Base-by-base conservation (phyloP, 2,113 vertebrate species). In the Platysternon megacephalum region DNA sequence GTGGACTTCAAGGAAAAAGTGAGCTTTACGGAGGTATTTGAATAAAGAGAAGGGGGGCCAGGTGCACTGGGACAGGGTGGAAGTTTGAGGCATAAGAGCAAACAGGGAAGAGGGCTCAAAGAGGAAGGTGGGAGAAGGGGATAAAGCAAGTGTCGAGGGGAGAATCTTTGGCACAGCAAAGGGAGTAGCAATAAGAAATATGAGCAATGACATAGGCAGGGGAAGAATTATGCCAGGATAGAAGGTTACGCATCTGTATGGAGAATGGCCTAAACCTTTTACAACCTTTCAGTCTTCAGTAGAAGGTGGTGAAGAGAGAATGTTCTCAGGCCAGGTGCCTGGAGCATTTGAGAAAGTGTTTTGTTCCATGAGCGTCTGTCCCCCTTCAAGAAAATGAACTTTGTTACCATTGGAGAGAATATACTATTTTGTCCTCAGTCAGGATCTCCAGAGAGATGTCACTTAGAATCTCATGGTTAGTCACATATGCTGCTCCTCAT, bases 401-500 rank as follows among this genome's bases (percentile, higher is more conserved):
- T 13, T 82, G 21, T 80, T 86, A 2, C 1, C 4, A 29, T 24
- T 10, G 68, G 39, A 42, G 6, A 44, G 39, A 92, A 72, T 9
- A 29, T 49, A 82, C 29, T 35, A 8, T 26, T 80, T 29, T 78
- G 44, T 79, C 58, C 83, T 86, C 32, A n/a, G 28, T 29, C 32
- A 78, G 51, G 29, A 0, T 3, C 46, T 90, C 65, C 61, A 52
- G 0, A 42, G 79, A 65, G 32, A 35, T 65, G 17, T 82, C 28
- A 49, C 4, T 0, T 6, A 13, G 46, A 44, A 48, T 86, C 42
- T 55, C 6, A 0, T 1, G n/a, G 46, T 29, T 93, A 26, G 58
- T 61, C 52, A 0, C 21, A 11, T 3, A 11, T 28, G 80, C 0
- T 1, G 17, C 61, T 44, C 56, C 19, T 72, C 16, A 0, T 39